These are phyloP conservation scores for Ariolimax columbianus DNA, from an alignment of 2,888 invertebrate genomes.

Conservation along the genomic window DNA sequence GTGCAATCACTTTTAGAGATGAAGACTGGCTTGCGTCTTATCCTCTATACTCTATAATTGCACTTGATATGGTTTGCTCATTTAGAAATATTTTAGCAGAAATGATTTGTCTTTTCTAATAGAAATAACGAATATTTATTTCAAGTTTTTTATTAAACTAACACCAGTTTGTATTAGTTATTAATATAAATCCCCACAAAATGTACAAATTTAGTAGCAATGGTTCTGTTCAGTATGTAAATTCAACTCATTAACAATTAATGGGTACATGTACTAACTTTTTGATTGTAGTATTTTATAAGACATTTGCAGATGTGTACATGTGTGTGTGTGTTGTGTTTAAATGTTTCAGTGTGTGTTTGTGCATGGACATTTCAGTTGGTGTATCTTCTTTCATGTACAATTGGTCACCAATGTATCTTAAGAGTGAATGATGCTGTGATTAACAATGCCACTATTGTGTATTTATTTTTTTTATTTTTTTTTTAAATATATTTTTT, in stretches of 20 bases:
- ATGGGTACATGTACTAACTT: not conserved
- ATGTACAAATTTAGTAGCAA: not conserved
- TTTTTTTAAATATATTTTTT: not conserved
- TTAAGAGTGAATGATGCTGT: not conserved
- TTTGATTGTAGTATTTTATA: not conserved
- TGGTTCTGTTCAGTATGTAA: not conserved
- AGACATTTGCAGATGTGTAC: constrained; percentile 3
- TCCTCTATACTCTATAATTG: too few species aligned
- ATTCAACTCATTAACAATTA: not conserved
- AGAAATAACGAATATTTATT: not conserved
- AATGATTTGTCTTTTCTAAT: not conserved
- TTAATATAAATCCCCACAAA: not conserved
- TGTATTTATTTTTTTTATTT: not conserved
- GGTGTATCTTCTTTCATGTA: not conserved
- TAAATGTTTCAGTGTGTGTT: not conserved
- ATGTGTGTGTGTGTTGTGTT: not conserved
- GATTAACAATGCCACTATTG: not conserved
- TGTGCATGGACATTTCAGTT: not conserved
- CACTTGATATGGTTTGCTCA: too few species aligned
- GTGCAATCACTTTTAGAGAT: too few species aligned
- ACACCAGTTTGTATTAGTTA: not conserved
- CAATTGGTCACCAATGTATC: not conserved
- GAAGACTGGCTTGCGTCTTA: too few species aligned
- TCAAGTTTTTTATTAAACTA: not conserved
- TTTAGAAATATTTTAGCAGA: not conserved